These are phyloP conservation scores for Myiopsitta monachus DNA, from an alignment of 2,113 vertebrate genomes.

Conservation along the genomic window DNA sequence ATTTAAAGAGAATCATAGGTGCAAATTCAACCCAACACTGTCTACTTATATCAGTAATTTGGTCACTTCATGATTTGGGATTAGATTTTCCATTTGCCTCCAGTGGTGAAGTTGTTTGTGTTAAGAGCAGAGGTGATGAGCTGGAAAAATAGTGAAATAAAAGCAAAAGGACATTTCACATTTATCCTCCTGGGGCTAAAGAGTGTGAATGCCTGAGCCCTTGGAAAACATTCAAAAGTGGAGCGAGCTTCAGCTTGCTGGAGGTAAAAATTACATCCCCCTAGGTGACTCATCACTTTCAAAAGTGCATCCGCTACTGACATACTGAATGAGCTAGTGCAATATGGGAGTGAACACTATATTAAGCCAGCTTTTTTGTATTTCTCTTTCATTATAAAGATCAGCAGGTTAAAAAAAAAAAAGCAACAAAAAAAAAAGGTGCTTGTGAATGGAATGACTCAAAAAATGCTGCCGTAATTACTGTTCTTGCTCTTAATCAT, in stretches of 20 bases:
- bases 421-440: background rate
- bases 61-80: background rate
- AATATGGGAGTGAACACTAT: background rate
- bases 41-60: background rate
- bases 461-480: background rate
- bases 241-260: background rate
- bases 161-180: conserved; percentile 50
- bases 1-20: background rate
- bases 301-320: background rate
- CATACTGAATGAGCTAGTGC: background rate
- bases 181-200: conserved; percentile 54
- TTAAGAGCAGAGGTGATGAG: conserved; percentile 22
- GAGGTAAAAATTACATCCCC: background rate
- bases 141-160: conserved; percentile 1
- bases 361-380: background rate
- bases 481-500: background rate
- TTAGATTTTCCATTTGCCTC: conserved; percentile 16
- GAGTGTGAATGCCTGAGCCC: background rate
- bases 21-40: background rate
- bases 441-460: background rate
- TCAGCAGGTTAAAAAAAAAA: background rate
- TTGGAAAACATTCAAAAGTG: conserved; percentile 8
- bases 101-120: background rate
- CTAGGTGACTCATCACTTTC: background rate
- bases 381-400: background rate